phyloP scores from a whole-genome alignment of 2,888 invertebrate species.

The Cryptocephalus primarius region DNA sequence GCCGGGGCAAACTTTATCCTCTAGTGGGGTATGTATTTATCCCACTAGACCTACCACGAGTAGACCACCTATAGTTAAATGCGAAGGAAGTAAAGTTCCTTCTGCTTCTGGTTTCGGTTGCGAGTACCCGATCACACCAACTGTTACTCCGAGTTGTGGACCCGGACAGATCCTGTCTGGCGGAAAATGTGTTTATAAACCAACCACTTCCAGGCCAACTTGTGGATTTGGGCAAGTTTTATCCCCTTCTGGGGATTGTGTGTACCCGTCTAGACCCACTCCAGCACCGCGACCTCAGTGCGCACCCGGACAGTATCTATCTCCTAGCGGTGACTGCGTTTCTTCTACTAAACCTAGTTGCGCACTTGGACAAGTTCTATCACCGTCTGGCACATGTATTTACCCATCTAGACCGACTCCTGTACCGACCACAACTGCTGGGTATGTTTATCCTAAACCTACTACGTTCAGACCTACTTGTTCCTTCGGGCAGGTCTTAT shows the following conservation, averaged over 20 bases:
- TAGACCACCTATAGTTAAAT: conserved; percentile 23
- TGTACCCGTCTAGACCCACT: conserved; percentile 11
- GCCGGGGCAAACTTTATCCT: conserved; percentile 2
- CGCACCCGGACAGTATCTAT: neutral
- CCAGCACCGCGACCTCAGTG: neutral
- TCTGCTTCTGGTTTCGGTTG: conserved; percentile 7
- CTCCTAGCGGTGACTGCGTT: neutral
- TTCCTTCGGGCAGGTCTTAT: conserved; percentile 2
- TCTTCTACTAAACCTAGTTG: neutral
- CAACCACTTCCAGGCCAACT: conserved; percentile 9
- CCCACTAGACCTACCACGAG: conserved; percentile 2
- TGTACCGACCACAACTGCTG: conserved; percentile 1
- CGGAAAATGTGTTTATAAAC: neutral
- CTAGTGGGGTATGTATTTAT: conserved; percentile 6
- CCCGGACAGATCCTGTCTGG: neutral
- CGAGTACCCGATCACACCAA: conserved; percentile 7
- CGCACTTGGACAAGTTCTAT: neutral
- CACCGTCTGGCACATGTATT: neutral
- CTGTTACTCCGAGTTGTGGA: neutral
- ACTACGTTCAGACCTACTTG: neutral
- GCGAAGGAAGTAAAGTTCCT: conserved; percentile 23
- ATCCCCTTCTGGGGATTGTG: conserved; percentile 12
- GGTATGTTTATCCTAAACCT: conserved; percentile 13
- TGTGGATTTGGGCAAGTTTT: conserved; percentile 8
- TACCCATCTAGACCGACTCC: conserved; percentile 4